Percentiles rank a stretch among this genome's conserved stretches.
Conservation (phyloP, 2,888 invertebrate genomes). For the Diarsia mendica region DNA sequence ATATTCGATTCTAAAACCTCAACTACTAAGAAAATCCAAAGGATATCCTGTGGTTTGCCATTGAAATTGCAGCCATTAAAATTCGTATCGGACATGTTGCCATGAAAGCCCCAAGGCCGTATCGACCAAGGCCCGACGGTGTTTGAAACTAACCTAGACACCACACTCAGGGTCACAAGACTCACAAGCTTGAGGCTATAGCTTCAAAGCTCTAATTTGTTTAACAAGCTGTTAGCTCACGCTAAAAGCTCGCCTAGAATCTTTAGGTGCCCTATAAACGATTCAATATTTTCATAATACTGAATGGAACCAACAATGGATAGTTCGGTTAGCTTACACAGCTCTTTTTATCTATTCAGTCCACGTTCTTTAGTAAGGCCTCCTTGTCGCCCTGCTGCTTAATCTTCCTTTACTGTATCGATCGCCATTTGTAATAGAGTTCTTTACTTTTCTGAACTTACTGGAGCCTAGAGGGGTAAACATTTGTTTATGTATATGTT, state of each 20-base stretch:
- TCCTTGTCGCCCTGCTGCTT: not conserved
- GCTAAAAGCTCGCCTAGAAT: constrained; percentile 15
- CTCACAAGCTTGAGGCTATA: constrained; percentile 5
- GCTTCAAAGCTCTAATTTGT: constrained; percentile 20
- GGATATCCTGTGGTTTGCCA: constrained; percentile 15
- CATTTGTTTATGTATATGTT: not conserved
- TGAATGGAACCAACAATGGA: not conserved
- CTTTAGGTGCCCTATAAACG: constrained; percentile 29
- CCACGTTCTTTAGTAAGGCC: constrained; percentile 8
- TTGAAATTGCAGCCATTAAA: constrained; percentile 29
- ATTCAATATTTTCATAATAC: constrained; percentile 2
- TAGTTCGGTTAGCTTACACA: not conserved
- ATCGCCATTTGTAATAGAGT: constrained; percentile 6
- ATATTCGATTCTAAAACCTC: not conserved
- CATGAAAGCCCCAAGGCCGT: constrained; percentile 50
- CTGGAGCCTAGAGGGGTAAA: not conserved
- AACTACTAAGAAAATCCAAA: constrained; percentile 12
- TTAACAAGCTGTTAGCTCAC: constrained; percentile 9
- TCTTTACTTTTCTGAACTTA: not conserved
- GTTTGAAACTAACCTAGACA: constrained; percentile 55
- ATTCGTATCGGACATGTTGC: constrained; percentile 24
- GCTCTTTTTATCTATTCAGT: constrained; percentile 21
- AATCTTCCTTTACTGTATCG: constrained; percentile 24
- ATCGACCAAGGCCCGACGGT: constrained; percentile 64
- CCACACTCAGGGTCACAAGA: constrained; percentile 43